Evolutionary conservation across 2,888 invertebrate genomes (phyloP), one percentile per base, ranked within the genome.

Genomic region (Trypoxylon attenuatum): DNA sequence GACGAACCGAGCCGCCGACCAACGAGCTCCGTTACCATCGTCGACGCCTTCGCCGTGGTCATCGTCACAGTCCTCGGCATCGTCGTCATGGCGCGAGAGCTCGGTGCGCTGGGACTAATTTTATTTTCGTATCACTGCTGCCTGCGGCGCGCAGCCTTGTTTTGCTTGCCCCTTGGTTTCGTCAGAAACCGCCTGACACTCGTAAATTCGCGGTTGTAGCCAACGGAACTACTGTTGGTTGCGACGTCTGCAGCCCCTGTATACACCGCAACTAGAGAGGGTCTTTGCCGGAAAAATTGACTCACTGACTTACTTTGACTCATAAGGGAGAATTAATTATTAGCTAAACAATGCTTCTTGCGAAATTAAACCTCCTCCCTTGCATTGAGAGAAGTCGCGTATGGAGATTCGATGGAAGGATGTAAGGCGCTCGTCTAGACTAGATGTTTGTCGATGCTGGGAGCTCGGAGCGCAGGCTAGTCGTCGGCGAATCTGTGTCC

Each of bases 71-170:
- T n/a, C n/a, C n/a, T 33, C 33, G 10, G 10, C 33, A 13, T 33
- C n/a, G 33, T 33, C 33, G 27, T 6, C 27, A 27, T 27, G 8
- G 33, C 33, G 10, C 33, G 33, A 10, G 33, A 33, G 33, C 33
- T n/a, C n/a, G n/a, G 33, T 60, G 45, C 67, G 59, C 57, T 57
- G 71, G 55, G 71, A 64, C 67, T 62, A 60, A 76, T 76, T 76
- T 76, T 76, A 76, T 76, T 76, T 76, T 76, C 51, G 73, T 73
- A 76, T 58, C 65, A 54, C 56, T 60, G 60, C 52, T 53, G 53
- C 45, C 60, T 62, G 33, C 33, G 13, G 33, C 33, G n/a, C n/a
- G 33, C 33, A 33, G 33, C 49, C 67, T 59, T 71, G 60, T 62
- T 61, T 68, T 57, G 58, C 59, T 50, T 65, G 53, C 64, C 61